phyloP scores from a whole-genome alignment of 1,140 invertebrate genomes.

The Popillia japonica region DNA sequence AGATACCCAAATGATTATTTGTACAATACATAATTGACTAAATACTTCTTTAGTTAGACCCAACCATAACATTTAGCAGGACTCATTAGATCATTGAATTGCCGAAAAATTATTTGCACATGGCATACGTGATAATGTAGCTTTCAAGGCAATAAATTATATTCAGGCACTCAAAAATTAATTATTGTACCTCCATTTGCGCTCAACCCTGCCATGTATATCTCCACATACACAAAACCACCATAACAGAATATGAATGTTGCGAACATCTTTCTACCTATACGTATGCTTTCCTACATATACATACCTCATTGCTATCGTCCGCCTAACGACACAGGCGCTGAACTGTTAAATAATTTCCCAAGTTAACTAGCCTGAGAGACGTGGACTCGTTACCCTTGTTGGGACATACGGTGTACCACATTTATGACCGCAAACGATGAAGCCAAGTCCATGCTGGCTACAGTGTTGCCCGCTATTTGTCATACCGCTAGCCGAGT shows the following conservation, averaged over 20 bases:
- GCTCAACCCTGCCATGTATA: not conserved
- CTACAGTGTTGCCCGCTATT: not conserved
- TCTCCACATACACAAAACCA: not conserved
- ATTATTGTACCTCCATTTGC: not conserved
- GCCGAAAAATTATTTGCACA: no score
- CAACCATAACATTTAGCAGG: no score
- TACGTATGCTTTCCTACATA: no score
- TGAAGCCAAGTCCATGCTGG: not conserved
- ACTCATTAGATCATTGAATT: no score
- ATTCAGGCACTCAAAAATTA: not conserved
- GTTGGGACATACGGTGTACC: constrained; percentile 8
- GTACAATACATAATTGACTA: no score
- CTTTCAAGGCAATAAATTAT: not conserved
- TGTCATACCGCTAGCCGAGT: not conserved
- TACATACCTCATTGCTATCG: not conserved
- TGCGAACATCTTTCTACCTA: no score
- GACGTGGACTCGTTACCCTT: constrained; percentile 8
- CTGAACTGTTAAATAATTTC: constrained; percentile 15
- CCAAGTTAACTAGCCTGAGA: constrained; percentile 4
- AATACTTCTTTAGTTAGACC: no score
- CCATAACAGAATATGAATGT: not conserved
- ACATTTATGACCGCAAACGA: not conserved
- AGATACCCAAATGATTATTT: no score
- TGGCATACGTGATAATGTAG: not conserved
- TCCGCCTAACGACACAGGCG: not conserved